Conservation (phyloP, 2,888 invertebrate species). For the Thereva unica region DNA sequence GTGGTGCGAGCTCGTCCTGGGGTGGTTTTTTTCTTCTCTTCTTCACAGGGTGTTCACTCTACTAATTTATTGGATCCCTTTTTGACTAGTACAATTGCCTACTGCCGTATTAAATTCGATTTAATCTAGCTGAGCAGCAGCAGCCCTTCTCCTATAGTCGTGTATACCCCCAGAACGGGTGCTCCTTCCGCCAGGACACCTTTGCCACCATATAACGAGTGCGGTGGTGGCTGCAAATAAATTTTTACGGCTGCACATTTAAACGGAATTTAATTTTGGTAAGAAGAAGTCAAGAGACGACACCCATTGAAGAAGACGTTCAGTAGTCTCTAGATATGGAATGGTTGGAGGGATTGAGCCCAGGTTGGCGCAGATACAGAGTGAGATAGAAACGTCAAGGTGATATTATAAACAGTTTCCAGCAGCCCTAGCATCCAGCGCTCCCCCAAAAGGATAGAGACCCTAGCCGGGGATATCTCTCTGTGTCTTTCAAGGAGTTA, state of each 20-base stretch:
- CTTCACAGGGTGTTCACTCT: neutral
- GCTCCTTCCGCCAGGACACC: conserved; percentile 2
- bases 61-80: conserved; percentile 31
- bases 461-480: neutral
- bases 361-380: neutral
- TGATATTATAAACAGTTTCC: conserved; percentile 27
- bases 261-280: conserved; percentile 31
- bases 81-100: conserved; percentile 32
- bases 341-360: too few species aligned
- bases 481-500: conserved; percentile 10
- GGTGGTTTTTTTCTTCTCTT: conserved; percentile 13
- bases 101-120: conserved; percentile 34
- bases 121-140: conserved; percentile 26
- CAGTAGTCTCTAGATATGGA: neutral
- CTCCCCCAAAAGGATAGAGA: too few species aligned
- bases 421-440: conserved; percentile 19
- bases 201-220: conserved; percentile 19
- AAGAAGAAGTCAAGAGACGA: conserved; percentile 6
- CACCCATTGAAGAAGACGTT: conserved; percentile 1
- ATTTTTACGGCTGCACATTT: conserved; percentile 34
- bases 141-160: conserved; percentile 6
- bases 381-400: conserved; percentile 18
- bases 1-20: too few species aligned
- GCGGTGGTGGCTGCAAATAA: conserved; percentile 26
- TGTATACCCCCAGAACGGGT: neutral